phyloP scores from a whole-genome alignment of 2,113 vertebrate species.

The Mustela lutreola region DNA sequence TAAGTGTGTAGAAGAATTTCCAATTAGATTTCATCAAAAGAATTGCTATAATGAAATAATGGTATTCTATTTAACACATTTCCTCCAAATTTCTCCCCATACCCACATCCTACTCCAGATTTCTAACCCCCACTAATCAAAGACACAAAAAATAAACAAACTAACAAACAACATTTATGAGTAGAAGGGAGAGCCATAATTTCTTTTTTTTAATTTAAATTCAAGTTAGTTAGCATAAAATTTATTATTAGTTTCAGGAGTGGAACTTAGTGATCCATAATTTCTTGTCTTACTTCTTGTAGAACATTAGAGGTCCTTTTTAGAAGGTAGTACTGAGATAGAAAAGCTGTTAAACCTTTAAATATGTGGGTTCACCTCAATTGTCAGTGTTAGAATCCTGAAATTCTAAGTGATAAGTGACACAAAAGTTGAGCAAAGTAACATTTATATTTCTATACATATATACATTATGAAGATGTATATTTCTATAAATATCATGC shows the following conservation, averaged over 20 bases:
- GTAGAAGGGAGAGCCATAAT: not conserved
- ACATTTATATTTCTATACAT: not conserved
- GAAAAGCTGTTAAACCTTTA: not conserved
- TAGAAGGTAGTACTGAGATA: not conserved
- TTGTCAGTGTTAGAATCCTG: not conserved
- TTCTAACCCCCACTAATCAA: not conserved
- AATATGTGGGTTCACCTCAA: not conserved
- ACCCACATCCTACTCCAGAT: not conserved
- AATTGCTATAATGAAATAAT: constrained; percentile 63
- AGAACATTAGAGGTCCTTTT: not conserved
- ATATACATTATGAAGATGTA: not conserved
- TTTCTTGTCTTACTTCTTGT: not conserved
- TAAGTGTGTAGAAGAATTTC: constrained; percentile 65
- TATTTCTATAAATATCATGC: constrained; percentile 2
- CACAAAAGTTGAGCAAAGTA: not conserved
- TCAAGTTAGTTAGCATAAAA: not conserved
- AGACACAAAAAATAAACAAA: not conserved
- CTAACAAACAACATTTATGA: not conserved
- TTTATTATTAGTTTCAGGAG: not conserved
- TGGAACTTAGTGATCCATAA: not conserved
- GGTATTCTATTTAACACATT: constrained; percentile 39
- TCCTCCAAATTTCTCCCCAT: constrained; percentile 8
- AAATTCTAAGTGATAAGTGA: constrained; percentile 11
- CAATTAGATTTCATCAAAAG: constrained; percentile 69
- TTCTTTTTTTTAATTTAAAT: not conserved